Evolutionary conservation across 1,140 invertebrate genomes (phyloP).

Genomic region (Heliothis subflexa): DNA sequence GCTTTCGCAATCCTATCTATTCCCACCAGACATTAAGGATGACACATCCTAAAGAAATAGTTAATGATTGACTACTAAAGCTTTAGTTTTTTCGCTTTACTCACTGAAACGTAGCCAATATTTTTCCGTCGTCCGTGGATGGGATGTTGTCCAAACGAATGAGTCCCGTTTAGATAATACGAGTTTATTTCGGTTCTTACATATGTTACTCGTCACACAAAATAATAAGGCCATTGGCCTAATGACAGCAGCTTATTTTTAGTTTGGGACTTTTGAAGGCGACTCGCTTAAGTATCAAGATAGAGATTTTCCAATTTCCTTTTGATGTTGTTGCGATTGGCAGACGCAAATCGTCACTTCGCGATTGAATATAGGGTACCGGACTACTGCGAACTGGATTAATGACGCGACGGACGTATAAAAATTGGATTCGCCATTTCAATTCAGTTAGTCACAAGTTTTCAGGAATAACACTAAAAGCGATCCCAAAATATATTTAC

Average conservation of each 20-base stretch:
- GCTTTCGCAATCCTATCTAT: slow-evolving; percentile 53
- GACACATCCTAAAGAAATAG: slow-evolving; percentile 58
- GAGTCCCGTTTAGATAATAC: slow-evolving; percentile 76
- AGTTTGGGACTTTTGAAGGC: slow-evolving; percentile 70
- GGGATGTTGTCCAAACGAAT: slow-evolving; percentile 59
- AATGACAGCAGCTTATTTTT: slow-evolving; percentile 82
- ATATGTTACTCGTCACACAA: slow-evolving; percentile 80
- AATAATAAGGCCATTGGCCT: slow-evolving; percentile 84
- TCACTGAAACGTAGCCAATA: slow-evolving; percentile 70
- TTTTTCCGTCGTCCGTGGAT: slow-evolving; percentile 63
- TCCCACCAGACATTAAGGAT: slow-evolving; percentile 54
- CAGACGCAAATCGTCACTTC: slow-evolving; percentile 2
- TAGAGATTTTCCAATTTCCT: slow-evolving; percentile 47
- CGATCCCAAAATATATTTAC: background rate
- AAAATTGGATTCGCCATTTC: slow-evolving; percentile 12
- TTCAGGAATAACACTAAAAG: background rate
- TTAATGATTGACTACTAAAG: slow-evolving; percentile 59
- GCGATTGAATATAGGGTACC: slow-evolving; percentile 25
- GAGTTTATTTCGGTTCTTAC: slow-evolving; percentile 76
- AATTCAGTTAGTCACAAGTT: slow-evolving; percentile 10
- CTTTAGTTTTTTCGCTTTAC: slow-evolving; percentile 50
- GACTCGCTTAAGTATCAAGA: slow-evolving; percentile 67
- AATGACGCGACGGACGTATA: slow-evolving; percentile 25
- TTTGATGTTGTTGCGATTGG: background rate
- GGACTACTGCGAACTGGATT: slow-evolving; percentile 21